Evolutionary conservation across 2,113 vertebrate species (phyloP).

Genomic region (Corythornis cristatus): DNA sequence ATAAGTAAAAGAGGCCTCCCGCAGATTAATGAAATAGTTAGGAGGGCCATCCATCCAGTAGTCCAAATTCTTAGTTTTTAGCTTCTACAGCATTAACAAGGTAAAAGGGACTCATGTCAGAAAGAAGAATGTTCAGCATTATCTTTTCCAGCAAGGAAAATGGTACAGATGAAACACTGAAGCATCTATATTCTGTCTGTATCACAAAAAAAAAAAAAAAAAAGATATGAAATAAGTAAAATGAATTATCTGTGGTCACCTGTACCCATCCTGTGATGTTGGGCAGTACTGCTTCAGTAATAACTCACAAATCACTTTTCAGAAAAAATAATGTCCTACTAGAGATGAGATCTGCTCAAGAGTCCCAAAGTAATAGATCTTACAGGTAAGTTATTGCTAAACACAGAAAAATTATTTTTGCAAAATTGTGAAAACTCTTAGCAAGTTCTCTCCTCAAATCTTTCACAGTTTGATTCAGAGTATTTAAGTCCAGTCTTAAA

Average conservation of each 20-base stretch:
- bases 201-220: no score
- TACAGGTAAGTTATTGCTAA: not conserved
- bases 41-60: not conserved
- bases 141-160: not conserved
- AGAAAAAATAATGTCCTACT: not conserved
- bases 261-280: not conserved
- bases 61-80: not conserved
- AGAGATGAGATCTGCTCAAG: not conserved
- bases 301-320: not conserved
- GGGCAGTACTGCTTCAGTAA: not conserved
- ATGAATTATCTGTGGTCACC: not conserved
- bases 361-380: not conserved
- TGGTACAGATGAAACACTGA: not conserved
- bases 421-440: not conserved
- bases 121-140: not conserved
- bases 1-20: not conserved
- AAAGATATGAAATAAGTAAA: not conserved
- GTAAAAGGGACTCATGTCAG: not conserved
- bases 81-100: not conserved
- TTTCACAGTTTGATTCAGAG: not conserved
- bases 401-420: not conserved
- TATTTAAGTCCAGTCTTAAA: not conserved
- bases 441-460: not conserved
- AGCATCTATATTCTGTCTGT: not conserved
- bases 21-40: slow-evolving; percentile 14